Evolutionary conservation across 2,888 invertebrate genomes (phyloP).

Genomic region (Carabus problematicus): DNA sequence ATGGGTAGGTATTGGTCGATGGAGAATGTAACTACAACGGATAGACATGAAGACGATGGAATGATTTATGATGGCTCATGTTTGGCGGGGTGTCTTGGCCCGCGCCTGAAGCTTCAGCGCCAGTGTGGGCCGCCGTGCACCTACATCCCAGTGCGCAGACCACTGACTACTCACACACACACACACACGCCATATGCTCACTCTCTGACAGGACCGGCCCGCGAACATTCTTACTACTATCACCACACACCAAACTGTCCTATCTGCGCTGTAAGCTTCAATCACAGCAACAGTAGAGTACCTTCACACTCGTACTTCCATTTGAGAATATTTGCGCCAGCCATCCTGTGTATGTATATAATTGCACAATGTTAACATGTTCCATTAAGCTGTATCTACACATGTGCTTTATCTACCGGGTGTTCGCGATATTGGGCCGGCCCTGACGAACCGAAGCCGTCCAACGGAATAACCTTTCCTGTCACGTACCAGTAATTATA

Average conservation of each 20-base stretch:
- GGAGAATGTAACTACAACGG: neutral
- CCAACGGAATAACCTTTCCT: constrained; percentile 29
- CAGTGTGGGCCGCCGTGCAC: constrained; percentile 13
- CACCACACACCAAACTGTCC: no score
- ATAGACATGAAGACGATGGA: constrained; percentile 4
- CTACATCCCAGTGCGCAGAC: constrained; percentile 1
- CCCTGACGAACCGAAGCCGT: neutral
- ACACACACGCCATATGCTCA: neutral
- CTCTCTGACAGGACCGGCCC: constrained; percentile 3
- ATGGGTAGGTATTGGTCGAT: no score
- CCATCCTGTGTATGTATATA: no score
- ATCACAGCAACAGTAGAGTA: no score
- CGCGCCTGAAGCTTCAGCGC: constrained; percentile 16
- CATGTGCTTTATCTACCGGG: neutral
- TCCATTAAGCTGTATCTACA: no score
- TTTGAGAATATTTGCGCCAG: no score
- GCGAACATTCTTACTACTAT: no score
- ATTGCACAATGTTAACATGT: no score
- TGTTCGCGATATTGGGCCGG: constrained; percentile 2
- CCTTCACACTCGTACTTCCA: no score
- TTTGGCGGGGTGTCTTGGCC: constrained; percentile 17
- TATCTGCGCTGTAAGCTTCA: no score
- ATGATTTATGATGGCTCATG: constrained; percentile 15
- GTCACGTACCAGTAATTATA: constrained; percentile 42
- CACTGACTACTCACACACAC: constrained; percentile 1